A percentile compares a stretch with the other conserved stretches of the same genome.
phyloP scores from a whole-genome alignment of 64 coral and sea anemone genomes.

The Porites australiensis region DNA sequence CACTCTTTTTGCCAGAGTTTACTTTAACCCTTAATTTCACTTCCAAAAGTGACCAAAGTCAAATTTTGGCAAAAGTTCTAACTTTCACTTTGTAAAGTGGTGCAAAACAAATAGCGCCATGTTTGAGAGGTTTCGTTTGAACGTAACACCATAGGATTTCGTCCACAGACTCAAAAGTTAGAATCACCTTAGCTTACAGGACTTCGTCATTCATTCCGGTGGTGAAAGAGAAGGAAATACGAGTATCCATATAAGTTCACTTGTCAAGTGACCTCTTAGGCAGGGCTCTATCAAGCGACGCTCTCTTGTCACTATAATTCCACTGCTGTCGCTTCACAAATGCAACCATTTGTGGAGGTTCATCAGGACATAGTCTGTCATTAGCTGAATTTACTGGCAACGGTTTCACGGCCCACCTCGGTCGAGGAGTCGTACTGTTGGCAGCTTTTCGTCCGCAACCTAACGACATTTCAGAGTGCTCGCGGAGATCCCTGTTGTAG shows the following conservation, averaged over 20 bases:
- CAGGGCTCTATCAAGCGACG: conserved; percentile 53
- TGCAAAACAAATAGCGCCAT: no score
- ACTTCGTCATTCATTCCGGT: no score
- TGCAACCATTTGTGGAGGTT: conserved; percentile 56
- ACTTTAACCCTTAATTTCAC: not conserved
- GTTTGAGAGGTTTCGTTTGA: no score
- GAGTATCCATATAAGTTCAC: conserved; percentile 4
- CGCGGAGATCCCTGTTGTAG: conserved; percentile 68
- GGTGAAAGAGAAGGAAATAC: not conserved
- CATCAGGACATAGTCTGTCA: conserved; percentile 73
- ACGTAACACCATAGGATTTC: no score
- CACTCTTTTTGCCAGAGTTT: no score
- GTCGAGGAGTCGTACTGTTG: conserved; percentile 74
- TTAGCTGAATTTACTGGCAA: conserved; percentile 82
- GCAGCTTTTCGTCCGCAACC: conserved; percentile 82
- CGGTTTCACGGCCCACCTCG: conserved; percentile 76
- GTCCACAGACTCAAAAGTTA: no score
- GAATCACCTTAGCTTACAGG: no score
- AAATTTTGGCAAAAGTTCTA: not conserved
- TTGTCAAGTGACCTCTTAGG: conserved; percentile 66
- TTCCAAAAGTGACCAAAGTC: not conserved
- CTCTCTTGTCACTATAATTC: conserved; percentile 61
- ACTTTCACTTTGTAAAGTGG: not conserved
- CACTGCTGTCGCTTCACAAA: conserved; percentile 87
- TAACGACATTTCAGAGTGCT: conserved; percentile 74